Base-by-base conservation (phyloP, 2,113 vertebrate species). In the Agapornis roseicollis region DNA sequence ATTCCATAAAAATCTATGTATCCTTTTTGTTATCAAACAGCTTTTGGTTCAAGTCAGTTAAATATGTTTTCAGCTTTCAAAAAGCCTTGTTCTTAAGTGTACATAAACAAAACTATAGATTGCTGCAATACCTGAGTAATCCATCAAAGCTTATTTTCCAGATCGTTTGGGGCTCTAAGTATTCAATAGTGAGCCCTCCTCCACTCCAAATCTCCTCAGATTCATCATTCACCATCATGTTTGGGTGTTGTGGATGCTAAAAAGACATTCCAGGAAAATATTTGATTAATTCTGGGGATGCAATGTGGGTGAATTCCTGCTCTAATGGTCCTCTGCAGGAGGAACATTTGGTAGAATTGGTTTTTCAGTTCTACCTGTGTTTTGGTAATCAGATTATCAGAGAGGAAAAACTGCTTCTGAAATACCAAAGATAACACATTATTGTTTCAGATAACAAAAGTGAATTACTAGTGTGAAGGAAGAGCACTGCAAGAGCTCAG, bases 171-270 rank as follows among this genome's bases (percentile, higher is more conserved):
- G 90, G 58, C 71, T 97, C 90, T 55, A 92, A 2, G 52, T 94
- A 94, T 50, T 96, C 96, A 68, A 97, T 86, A 23, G 86, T 83
- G 64, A 97, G 93, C 5, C 96, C 97, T 84, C 95, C 95, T 66
- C 73, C 97, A 66, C 91, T 94, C 97, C 97, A 97, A 9, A 80
- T 33, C 63, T 95, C 95, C 61, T 78, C 35, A n/a, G 93, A 95
- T 31, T 96, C 97, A 50, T 96, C 96, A 18, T 28, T 69, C 83
- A 94, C 95, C 77, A 96, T 94, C 95, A 97, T 96, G 92, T 97
- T 97, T n/a, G 97, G 97, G 80, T 97, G 97, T 10, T 95, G 86
- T 22, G 97, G 96, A 74, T 97, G 96, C 97, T 97, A 78, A 89
- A 90, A 76, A 73, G 33, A 80, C 6, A 80, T 64, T 91, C n/a